Evolutionary conservation across 2,888 invertebrate species (phyloP).

Genomic region (Lottia scabra): DNA sequence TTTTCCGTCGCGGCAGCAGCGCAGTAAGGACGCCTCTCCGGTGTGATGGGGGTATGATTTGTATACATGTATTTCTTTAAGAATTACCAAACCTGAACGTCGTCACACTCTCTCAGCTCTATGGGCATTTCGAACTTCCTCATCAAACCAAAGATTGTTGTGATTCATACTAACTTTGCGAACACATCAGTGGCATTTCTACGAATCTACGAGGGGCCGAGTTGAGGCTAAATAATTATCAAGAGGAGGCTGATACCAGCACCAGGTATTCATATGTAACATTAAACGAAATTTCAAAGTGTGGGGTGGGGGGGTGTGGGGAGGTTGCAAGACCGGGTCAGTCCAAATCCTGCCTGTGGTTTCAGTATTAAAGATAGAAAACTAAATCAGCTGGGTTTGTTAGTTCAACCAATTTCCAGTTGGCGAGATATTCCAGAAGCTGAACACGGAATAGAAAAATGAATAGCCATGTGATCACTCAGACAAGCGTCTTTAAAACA

Average conservation of each 20-base stretch:
- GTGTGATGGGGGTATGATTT: too few species aligned
- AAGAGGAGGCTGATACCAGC: too few species aligned
- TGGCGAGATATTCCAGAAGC: background rate
- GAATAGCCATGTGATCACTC: background rate
- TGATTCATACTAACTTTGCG: constrained; percentile 1
- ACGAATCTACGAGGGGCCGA: too few species aligned
- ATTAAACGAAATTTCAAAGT: too few species aligned
- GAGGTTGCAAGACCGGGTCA: too few species aligned
- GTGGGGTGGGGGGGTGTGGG: too few species aligned
- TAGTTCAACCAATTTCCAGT: background rate
- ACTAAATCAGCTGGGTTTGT: too few species aligned
- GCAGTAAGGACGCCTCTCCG: too few species aligned
- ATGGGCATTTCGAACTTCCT: constrained; percentile 7
- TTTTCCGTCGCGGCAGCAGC: too few species aligned
- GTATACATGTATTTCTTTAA: background rate
- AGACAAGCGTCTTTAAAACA: constrained; percentile 1
- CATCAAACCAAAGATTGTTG: constrained; percentile 12
- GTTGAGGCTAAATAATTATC: too few species aligned
- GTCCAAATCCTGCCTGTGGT: background rate
- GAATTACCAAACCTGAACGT: background rate
- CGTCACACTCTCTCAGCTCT: constrained; percentile 12
- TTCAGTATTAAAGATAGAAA: background rate
- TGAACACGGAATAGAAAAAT: background rate
- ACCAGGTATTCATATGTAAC: too few species aligned
- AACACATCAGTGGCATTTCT: background rate